Percentiles rank a stretch among this genome's conserved stretches.
These are phyloP conservation scores for Onthophagus taurus DNA, from an alignment of 1,140 invertebrate genomes.

Conservation along the genomic window DNA sequence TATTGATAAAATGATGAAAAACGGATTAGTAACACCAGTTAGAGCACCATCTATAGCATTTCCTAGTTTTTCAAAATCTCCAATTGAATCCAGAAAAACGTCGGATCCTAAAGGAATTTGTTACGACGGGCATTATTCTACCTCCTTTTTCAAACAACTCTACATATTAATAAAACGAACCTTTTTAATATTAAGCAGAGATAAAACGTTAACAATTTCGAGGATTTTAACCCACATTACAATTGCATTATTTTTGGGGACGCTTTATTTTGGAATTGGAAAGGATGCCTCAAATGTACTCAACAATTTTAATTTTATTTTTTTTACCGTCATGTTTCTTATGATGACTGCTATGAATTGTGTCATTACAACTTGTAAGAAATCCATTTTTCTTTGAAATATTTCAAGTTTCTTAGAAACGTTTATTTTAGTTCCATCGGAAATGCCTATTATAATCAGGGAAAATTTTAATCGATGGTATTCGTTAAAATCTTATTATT, in stretches of 20 bases:
- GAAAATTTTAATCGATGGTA: slow-evolving; percentile 94
- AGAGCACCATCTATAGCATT: slow-evolving; percentile 31
- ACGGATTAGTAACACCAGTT: slow-evolving; percentile 40
- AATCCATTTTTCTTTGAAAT: slow-evolving; percentile 8
- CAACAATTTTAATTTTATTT: slow-evolving; percentile 24
- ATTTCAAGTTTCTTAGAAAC: not conserved
- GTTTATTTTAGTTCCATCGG: slow-evolving; percentile 68
- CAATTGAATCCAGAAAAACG: too few relatives aligned
- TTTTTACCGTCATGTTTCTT: slow-evolving; percentile 24
- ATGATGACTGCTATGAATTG: slow-evolving; percentile 69
- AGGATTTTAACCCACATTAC: slow-evolving; percentile 63
- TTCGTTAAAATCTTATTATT: slow-evolving; percentile 78
- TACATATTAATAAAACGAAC: slow-evolving; percentile 52
- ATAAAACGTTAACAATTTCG: slow-evolving; percentile 62
- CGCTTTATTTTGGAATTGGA: slow-evolving; percentile 72
- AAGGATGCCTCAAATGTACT: slow-evolving; percentile 23
- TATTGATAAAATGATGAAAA: slow-evolving; percentile 36
- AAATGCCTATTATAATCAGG: slow-evolving; percentile 70
- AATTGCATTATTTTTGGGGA: slow-evolving; percentile 70
- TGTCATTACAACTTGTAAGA: slow-evolving; percentile 80
- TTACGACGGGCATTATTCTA: slow-evolving; percentile 38
- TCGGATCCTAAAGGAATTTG: too few relatives aligned
- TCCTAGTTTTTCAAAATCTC: too few relatives aligned
- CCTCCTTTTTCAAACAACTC: slow-evolving; percentile 58
- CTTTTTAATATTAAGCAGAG: slow-evolving; percentile 46